Evolutionary conservation across 2,888 invertebrate genomes (phyloP).

Genomic region (Autographa pulchrina): DNA sequence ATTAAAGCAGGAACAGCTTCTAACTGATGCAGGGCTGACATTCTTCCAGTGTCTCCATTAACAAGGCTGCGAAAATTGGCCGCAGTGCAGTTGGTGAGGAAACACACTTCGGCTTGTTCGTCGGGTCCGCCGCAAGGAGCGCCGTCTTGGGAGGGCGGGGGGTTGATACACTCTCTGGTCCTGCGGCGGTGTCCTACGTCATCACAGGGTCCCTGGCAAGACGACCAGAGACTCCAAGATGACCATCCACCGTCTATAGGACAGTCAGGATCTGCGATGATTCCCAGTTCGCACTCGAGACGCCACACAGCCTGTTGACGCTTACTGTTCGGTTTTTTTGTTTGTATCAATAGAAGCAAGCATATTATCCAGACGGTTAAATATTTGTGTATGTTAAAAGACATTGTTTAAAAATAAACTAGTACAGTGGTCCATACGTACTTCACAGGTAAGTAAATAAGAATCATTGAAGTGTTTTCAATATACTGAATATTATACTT

Average conservation of each 20-base stretch:
- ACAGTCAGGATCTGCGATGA: conserved; percentile 77
- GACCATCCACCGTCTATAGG: conserved; percentile 87
- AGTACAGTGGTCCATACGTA: background rate
- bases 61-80: conserved; percentile 78
- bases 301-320: conserved; percentile 78
- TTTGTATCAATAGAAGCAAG: conserved; percentile 46
- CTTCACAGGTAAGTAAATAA: background rate
- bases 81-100: conserved; percentile 79
- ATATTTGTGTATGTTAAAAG: conserved; percentile 35
- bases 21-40: conserved; percentile 77
- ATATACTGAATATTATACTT: too few relatives aligned
- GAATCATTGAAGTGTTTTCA: background rate
- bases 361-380: conserved; percentile 39
- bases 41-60: conserved; percentile 74
- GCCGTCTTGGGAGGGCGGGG: conserved; percentile 81
- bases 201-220: conserved; percentile 85
- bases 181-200: conserved; percentile 79
- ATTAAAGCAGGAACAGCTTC: conserved; percentile 80
- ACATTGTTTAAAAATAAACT: conserved; percentile 23
- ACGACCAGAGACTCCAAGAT: conserved; percentile 83
- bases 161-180: conserved; percentile 81
- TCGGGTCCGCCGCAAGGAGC: conserved; percentile 79
- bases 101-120: conserved; percentile 80
- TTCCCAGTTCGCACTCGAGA: conserved; percentile 82
- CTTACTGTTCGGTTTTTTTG: conserved; percentile 73